These are phyloP conservation scores for Andrena minutula DNA, from an alignment of 2,888 invertebrate species.

Conservation along the genomic window DNA sequence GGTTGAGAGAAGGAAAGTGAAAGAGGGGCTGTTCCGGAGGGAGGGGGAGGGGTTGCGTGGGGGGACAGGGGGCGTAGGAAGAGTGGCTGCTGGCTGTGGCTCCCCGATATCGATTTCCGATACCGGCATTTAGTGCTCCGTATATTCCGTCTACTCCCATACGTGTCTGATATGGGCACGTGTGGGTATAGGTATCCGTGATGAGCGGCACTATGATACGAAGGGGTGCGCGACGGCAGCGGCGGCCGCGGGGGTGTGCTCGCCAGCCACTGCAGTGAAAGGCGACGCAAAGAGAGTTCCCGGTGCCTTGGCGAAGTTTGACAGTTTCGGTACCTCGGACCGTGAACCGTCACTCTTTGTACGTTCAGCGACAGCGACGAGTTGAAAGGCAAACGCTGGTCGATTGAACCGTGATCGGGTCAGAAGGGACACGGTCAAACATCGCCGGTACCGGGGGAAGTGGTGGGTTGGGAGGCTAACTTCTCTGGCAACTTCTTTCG, in stretches of 20 bases:
- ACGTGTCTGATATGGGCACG: conserved; percentile 78
- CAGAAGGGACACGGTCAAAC: background rate
- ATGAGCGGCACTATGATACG: conserved; percentile 66
- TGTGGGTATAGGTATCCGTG: conserved; percentile 67
- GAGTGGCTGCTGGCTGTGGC: conserved; percentile 80
- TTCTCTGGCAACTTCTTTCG: no score
- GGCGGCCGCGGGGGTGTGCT: conserved; percentile 42
- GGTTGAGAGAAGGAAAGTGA: conserved; percentile 55
- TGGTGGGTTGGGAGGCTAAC: no score
- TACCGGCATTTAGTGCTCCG: conserved; percentile 83
- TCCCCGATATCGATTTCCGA: conserved; percentile 84
- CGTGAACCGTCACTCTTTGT: conserved; percentile 13
- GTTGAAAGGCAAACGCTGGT: conserved; percentile 31
- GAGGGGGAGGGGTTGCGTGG: conserved; percentile 1
- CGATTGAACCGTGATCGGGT: conserved; percentile 9
- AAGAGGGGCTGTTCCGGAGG: conserved; percentile 43
- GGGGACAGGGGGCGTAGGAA: conserved; percentile 66
- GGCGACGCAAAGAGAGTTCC: conserved; percentile 67
- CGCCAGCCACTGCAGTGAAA: conserved; percentile 72
- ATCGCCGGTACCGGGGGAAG: background rate
- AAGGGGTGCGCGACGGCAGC: conserved; percentile 2
- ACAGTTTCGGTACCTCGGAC: conserved; percentile 17
- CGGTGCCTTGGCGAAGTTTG: no score
- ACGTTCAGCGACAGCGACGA: background rate
- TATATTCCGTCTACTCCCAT: conserved; percentile 82